Conservation (phyloP, 2,797 vertebrate species). For the Scomberomorus guttatus region DNA sequence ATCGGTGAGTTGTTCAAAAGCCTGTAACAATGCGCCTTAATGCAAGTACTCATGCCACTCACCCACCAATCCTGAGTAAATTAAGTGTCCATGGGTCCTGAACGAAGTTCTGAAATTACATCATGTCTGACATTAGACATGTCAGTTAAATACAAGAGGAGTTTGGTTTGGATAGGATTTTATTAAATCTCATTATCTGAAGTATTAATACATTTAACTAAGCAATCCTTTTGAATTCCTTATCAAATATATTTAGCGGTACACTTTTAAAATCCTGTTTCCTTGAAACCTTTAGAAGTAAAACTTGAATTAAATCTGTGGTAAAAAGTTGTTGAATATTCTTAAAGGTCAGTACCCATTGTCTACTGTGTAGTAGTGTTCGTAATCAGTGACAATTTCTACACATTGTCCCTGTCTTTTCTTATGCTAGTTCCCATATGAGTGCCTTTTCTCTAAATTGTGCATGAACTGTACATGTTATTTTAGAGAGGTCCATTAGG, state of each 20-base stretch:
- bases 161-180: no score
- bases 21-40: neutral
- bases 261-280: neutral
- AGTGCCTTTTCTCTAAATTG: neutral
- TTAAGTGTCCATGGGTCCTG: neutral
- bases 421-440: neutral
- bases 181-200: no score
- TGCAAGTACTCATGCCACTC: neutral
- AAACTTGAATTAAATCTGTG: neutral
- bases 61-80: neutral
- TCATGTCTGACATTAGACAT: no score
- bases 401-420: no score
- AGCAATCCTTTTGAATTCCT: neutral
- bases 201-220: no score
- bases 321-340: neutral
- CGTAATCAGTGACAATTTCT: neutral
- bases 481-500: conserved; percentile 67
- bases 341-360: no score
- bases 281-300: neutral
- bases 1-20: conserved; percentile 86
- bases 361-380: neutral
- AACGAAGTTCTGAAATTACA: neutral
- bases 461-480: neutral
- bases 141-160: no score
- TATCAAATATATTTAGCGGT: neutral